Conservation (phyloP, 2,113 vertebrate genomes). For the Acrocephalus arundinaceus region DNA sequence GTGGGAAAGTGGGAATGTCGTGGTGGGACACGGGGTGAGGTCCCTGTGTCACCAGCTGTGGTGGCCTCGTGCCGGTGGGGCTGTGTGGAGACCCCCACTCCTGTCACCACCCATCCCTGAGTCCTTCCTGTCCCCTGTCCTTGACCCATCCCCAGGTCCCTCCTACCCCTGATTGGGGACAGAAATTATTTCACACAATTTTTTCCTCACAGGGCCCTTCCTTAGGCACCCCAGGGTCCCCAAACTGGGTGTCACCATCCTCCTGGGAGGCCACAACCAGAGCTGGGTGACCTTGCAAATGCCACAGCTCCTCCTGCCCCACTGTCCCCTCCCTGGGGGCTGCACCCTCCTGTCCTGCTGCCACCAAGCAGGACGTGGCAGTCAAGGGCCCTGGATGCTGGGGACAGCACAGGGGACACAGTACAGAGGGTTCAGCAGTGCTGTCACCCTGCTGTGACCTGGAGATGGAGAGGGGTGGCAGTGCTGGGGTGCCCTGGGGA, state of each 20-base stretch:
- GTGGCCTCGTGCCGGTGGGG: not conserved
- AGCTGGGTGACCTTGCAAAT: not conserved
- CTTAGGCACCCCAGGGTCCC: not conserved
- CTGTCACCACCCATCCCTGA: not conserved
- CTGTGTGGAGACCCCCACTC: not conserved
- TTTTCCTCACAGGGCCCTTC: no score
- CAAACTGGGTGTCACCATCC: not conserved
- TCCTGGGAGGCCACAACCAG: not conserved
- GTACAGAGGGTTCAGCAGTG: not conserved
- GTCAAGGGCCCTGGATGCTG: not conserved
- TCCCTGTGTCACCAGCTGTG: not conserved
- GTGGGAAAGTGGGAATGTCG: fast-evolving
- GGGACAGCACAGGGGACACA: not conserved
- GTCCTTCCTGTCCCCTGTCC: not conserved
- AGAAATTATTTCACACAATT: not conserved
- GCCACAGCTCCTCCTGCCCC: not conserved
- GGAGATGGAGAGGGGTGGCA: not conserved
- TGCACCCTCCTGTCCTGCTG: not conserved
- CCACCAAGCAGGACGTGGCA: fast-evolving
- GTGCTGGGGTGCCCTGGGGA: not conserved
- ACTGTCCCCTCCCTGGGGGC: not conserved
- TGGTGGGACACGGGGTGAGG: not conserved
- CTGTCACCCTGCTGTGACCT: not conserved
- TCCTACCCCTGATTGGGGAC: not conserved
- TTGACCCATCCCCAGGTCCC: not conserved